Base-by-base conservation (phyloP, 2,888 invertebrate genomes). In the Crioceris asparagi region DNA sequence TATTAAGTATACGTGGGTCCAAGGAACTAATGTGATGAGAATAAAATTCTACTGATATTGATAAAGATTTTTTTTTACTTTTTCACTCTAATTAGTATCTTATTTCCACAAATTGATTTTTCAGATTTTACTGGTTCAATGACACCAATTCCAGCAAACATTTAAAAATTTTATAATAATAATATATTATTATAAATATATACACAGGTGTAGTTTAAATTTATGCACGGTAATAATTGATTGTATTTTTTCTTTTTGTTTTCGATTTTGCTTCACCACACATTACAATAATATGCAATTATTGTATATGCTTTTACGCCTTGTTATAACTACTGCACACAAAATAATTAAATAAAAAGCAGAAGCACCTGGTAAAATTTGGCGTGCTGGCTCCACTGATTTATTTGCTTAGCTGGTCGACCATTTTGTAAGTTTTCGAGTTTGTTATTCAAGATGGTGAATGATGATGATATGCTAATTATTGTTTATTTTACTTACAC, bases 61-160 rank as follows among this genome's bases (percentile, higher is more conserved):
- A 15, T 2, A 15, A 15, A 12, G 12, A 14, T 15, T 27, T 27
- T 27, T 27, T 14, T 27, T 27, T 11, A 27, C 15, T 27, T 27
- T 27, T 6, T 5, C 27, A 11, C 27, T 27, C 15, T n/a, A n/a
- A n/a, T n/a, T n/a, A n/a, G n/a, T n/a, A n/a, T n/a, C n/a, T n/a
- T n/a, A n/a, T n/a, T n/a, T n/a, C n/a, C n/a, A n/a, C n/a, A n/a
- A n/a, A n/a, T n/a, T n/a, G n/a, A 46, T 53, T 56, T 62, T 64
- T 59, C 65, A 65, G 65, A 64, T 61, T 65, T 60, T 57, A 51
- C 63, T 48, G 65, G 64, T 49, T 64, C 65, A 51, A 61, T 64
- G 61, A 64, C 62, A 44, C 64, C 65, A 43, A 61, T 64, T 47
- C 59, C 63, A 50, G 48, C 56, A 49, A 57, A 56, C 49, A 56